Percentiles rank a stretch among this genome's conserved stretches.
Conservation (phyloP, 1,140 invertebrate genomes). For the Batillaria attramentaria region DNA sequence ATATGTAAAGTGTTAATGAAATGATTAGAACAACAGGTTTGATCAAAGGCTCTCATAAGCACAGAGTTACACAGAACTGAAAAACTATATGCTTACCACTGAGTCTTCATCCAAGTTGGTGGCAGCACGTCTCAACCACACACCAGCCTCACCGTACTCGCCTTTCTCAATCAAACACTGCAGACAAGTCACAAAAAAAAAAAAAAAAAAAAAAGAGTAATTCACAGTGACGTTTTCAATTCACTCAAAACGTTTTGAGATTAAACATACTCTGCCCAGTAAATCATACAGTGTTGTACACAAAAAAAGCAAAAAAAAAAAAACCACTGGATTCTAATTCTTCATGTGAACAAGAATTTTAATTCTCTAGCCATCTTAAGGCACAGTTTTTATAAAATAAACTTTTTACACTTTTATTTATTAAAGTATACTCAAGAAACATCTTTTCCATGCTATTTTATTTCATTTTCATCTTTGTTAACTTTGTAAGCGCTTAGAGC, state of each 20-base stretch:
- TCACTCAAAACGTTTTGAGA: background rate
- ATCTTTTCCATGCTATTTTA: too few relatives aligned
- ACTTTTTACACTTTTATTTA: too few relatives aligned
- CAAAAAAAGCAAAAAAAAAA: background rate
- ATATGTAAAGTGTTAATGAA: too few relatives aligned
- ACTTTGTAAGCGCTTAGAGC: too few relatives aligned
- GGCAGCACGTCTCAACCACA: background rate
- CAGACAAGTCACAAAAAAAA: background rate
- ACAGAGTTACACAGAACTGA: background rate
- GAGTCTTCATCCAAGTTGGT: background rate
- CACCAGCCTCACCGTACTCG: background rate
- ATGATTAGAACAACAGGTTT: too few relatives aligned
- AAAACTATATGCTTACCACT: background rate
- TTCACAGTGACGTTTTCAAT: background rate
- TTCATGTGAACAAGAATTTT: background rate
- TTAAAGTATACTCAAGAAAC: too few relatives aligned
- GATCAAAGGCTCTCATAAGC: background rate
- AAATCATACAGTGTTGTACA: background rate
- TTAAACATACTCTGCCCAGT: background rate
- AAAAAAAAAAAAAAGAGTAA: background rate
- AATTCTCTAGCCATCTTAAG: too few relatives aligned
- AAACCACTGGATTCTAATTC: too few relatives aligned
- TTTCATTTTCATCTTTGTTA: too few relatives aligned
- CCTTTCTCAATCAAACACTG: conserved; percentile 16
- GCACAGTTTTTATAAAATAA: too few relatives aligned